Evolutionary conservation across 2,113 vertebrate genomes (phyloP).

Genomic region (Strix aluco): DNA sequence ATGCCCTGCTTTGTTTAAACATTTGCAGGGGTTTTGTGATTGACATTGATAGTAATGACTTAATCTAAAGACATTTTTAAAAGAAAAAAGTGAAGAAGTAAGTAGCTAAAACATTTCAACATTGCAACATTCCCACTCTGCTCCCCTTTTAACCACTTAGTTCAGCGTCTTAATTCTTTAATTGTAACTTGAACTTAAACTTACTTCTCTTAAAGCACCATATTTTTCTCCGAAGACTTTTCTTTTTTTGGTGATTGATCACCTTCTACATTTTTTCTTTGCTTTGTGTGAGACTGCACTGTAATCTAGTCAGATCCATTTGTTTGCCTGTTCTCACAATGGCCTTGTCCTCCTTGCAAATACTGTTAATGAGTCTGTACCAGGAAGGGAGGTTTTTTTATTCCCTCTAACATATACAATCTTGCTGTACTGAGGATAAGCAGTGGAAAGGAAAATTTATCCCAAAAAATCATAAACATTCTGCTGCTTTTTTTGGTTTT

Average conservation of each 20-base stretch:
- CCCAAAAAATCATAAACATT: background rate
- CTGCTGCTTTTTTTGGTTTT: accelerated
- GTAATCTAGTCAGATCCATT: background rate
- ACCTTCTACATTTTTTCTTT: background rate
- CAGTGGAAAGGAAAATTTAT: background rate
- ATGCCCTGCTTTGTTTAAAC: background rate
- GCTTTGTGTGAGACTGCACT: background rate
- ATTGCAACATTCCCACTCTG: background rate
- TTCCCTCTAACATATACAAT: background rate
- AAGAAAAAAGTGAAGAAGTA: background rate
- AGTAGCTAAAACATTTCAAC: background rate
- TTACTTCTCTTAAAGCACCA: background rate
- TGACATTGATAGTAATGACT: background rate
- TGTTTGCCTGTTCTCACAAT: background rate
- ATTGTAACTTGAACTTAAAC: background rate
- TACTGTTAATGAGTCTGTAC: background rate
- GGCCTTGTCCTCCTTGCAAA: background rate
- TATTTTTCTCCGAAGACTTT: background rate
- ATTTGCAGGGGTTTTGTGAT: background rate
- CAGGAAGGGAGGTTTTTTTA: background rate
- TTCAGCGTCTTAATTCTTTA: background rate
- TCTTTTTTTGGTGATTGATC: background rate
- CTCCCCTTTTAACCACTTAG: background rate
- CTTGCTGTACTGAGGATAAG: background rate
- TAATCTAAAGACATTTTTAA: background rate